Base-by-base conservation (phyloP, 2,797 vertebrate species). In the Diplodus sargus region DNA sequence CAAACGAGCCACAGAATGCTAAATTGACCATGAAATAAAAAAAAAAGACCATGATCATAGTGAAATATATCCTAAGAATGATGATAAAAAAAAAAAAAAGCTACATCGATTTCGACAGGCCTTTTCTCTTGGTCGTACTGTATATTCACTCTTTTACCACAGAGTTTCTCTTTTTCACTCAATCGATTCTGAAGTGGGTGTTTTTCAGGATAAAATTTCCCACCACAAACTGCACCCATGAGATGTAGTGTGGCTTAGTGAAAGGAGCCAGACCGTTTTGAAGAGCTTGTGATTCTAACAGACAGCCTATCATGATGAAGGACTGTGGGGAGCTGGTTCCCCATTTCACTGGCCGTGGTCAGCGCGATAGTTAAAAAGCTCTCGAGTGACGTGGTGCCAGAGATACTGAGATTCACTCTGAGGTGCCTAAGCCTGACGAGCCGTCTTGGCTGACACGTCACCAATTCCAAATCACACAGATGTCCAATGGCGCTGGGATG, bases 281-380 rank as follows among this genome's bases (percentile, higher is more conserved):
- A 65, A 23, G 60, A 73, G 51, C 18, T 60, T 54, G 43, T 61
- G 67, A 77, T 61, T 70, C 49, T 25, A 62, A 25, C 12, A 52
- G 59, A 82, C 53, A 42, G 70, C 48, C 75, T 54, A 54, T 77
- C 57, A 51, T 59, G 51, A 70, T 47, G 49, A 28, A 56, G 47
- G 64, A 52, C 63, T 15, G 2, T 8, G 3, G 71, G 68, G 56
- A 64, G 61, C 64, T 20, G 42, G 63, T 56, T 85, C 15, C 15
- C 16, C 13, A n/a, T 45, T 70, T 59, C 2, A 0, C 69, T 73
- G 69, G 60, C 60, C 62, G 74, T 74, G 73, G 76, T 82, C 68
- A 73, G 48, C 2, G 58, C 56, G 58, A 48, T 72, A 60, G 71
- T 75, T 75, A 69, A 81, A 78, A 68, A 58, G 53, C 66, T 67